Evolutionary conservation across 2,797 vertebrate species (phyloP).

Genomic region (Coendou prehensilis): DNA sequence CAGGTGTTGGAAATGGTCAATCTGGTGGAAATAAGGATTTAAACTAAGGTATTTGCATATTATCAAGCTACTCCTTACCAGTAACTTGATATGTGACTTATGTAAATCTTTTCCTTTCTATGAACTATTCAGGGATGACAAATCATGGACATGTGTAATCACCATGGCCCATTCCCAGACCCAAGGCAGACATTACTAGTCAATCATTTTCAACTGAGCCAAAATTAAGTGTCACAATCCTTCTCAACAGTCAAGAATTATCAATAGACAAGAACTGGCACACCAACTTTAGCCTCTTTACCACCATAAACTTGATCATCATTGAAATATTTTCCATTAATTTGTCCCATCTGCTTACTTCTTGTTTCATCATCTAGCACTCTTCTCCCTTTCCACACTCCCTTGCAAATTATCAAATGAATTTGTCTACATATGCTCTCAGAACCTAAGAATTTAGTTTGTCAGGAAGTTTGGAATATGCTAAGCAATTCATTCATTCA

Average conservation of each 20-base stretch:
- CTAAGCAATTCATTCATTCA: background rate
- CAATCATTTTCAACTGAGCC: background rate
- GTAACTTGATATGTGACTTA: background rate
- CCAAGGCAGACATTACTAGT: background rate
- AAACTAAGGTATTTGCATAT: background rate
- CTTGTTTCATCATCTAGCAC: background rate
- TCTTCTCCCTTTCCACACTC: background rate
- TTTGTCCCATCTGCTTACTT: background rate
- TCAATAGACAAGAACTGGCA: background rate
- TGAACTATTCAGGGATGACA: background rate
- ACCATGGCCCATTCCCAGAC: background rate
- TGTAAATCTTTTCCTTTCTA: background rate
- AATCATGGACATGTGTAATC: background rate
- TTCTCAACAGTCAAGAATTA: background rate
- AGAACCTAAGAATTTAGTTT: background rate
- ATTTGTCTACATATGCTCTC: background rate
- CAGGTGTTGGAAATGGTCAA: background rate
- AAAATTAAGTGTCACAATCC: constrained; percentile 4
- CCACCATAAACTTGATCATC: background rate
- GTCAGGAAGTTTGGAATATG: background rate
- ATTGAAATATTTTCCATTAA: background rate
- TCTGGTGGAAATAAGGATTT: background rate
- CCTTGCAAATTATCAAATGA: background rate
- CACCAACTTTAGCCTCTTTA: background rate
- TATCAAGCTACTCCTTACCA: background rate